Conservation (phyloP, 2,113 vertebrate genomes). For the Antidorcas marsupialis region DNA sequence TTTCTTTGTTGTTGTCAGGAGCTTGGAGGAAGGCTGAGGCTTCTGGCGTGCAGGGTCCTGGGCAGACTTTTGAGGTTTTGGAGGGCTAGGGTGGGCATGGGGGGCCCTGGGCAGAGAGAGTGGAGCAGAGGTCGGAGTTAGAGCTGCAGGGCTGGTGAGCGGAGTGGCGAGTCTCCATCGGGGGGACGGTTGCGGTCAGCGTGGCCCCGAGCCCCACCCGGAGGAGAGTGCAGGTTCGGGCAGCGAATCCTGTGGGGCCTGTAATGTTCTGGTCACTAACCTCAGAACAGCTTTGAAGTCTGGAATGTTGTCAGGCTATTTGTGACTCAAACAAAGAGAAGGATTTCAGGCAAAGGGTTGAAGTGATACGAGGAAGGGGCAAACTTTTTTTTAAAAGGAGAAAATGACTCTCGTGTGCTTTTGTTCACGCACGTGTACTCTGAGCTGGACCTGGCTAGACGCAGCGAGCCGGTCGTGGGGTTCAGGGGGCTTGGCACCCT, state of each 20-base stretch:
- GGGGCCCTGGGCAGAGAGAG: not conserved
- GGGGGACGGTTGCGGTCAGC: fast-evolving
- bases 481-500: not conserved
- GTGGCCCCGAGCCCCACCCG: not conserved
- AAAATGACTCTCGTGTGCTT: not conserved
- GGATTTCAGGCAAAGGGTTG: not conserved
- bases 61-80: not conserved
- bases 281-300: not conserved
- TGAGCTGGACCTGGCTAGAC: not conserved
- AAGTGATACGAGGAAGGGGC: not conserved
- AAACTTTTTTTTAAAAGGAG: not conserved
- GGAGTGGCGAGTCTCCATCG: fast-evolving
- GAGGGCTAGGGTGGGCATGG: not conserved
- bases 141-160: not conserved
- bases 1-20: not conserved
- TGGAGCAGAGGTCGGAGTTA: not conserved
- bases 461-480: fast-evolving
- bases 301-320: not conserved
- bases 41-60: not conserved
- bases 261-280: not conserved
- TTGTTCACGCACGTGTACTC: fast-evolving
- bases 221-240: not conserved
- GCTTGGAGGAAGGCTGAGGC: not conserved
- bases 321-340: not conserved
- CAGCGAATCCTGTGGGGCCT: not conserved